Evolutionary conservation across 1,140 invertebrate genomes (phyloP).

Genomic region (Drosophila nigrodunni): DNA sequence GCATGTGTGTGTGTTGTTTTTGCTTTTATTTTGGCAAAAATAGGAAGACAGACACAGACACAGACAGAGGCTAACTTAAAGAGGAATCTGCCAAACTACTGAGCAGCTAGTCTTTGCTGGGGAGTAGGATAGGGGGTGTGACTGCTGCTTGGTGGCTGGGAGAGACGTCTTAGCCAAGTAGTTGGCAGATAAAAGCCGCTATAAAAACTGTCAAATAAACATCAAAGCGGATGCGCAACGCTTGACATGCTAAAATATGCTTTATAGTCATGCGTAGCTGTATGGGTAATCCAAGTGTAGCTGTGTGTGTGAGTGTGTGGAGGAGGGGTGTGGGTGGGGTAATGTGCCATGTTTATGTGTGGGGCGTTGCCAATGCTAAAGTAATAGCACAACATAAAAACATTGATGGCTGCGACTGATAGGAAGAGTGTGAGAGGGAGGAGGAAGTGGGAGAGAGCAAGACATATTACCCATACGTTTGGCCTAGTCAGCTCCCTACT

Average conservation of each 20-base stretch:
- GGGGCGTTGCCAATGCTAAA: constrained; percentile 73
- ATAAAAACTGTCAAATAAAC: constrained; percentile 84
- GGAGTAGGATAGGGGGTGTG: background rate
- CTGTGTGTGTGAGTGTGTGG: constrained; percentile 29
- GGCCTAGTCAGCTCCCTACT: constrained; percentile 4
- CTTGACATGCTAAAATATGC: constrained; percentile 84
- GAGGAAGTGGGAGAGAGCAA: background rate
- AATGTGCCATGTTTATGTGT: constrained; percentile 46
- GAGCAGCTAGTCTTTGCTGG: background rate
- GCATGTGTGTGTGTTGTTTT: constrained; percentile 18
- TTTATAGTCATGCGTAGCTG: constrained; percentile 79
- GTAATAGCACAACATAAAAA: constrained; percentile 82
- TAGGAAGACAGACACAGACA: constrained; percentile 30
- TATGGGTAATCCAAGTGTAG: constrained; percentile 36
- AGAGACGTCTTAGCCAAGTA: constrained; percentile 60
- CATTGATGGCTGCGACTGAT: constrained; percentile 76
- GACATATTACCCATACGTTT: constrained; percentile 18
- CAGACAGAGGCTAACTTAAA: constrained; percentile 41
- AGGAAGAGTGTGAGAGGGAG: constrained; percentile 28
- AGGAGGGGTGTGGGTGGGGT: constrained; percentile 5
- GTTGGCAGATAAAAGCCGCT: constrained; percentile 83
- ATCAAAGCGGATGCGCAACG: constrained; percentile 83
- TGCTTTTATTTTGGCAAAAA: constrained; percentile 56
- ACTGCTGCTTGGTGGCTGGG: background rate
- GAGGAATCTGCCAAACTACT: constrained; percentile 34